Conservation (phyloP, 2,797 vertebrate species). For the Thamnophis elegans region DNA sequence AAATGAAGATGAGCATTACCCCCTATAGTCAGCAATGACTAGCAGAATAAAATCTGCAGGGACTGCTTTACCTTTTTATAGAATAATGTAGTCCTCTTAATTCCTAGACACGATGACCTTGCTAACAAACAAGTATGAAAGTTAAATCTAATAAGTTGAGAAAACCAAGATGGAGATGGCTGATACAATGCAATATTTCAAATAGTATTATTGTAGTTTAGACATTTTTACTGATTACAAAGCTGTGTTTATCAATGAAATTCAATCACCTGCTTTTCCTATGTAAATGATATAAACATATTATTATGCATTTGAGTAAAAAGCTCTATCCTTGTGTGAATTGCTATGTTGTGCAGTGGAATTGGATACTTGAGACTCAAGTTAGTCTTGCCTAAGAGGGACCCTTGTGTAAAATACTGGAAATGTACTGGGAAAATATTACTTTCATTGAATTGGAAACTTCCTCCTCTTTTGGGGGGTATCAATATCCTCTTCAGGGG, state of each 20-base stretch:
- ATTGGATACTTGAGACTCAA: neutral
- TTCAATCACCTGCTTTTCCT: neutral
- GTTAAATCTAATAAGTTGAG: neutral
- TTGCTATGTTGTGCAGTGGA: neutral
- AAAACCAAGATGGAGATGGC: neutral
- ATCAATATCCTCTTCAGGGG: neutral
- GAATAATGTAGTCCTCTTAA: neutral
- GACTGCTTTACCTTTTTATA: neutral
- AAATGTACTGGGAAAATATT: neutral
- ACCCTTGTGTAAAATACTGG: neutral
- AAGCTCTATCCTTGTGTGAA: neutral
- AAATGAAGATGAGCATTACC: neutral
- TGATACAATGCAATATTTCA: neutral
- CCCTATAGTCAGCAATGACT: neutral
- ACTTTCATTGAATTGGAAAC: neutral
- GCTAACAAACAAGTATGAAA: neutral
- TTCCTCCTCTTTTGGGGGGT: neutral
- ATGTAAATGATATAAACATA: neutral
- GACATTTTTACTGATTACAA: constrained; percentile 25
- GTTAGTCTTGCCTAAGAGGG: neutral
- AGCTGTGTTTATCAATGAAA: constrained; percentile 32
- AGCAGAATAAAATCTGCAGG: neutral
- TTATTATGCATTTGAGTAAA: neutral
- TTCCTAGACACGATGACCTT: neutral
- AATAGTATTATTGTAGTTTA: neutral